Evolutionary conservation across 2,113 vertebrate species (phyloP).

Genomic region (Gallinago jamesoni): DNA sequence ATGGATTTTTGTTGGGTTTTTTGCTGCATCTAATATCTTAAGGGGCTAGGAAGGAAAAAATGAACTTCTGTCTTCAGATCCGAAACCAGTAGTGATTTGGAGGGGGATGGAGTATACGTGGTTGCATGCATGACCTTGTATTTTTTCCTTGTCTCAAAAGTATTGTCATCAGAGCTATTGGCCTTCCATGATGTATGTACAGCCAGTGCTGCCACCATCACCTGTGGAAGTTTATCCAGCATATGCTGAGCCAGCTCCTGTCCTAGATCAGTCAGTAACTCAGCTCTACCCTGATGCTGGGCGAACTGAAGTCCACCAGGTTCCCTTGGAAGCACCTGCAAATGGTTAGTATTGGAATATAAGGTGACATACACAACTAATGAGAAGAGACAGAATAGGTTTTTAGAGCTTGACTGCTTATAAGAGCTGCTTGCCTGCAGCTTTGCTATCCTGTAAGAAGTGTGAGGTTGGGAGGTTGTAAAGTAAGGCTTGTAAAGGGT

Average conservation of each 20-base stretch:
- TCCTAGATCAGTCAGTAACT: slow-evolving; percentile 68
- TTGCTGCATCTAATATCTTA: not conserved
- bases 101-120: not conserved
- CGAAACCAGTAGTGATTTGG: not conserved
- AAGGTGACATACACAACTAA: too few species aligned
- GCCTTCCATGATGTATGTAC: slow-evolving; percentile 80
- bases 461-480: accelerated
- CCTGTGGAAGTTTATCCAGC: slow-evolving; percentile 79
- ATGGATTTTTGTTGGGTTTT: not conserved
- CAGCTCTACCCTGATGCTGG: slow-evolving; percentile 78
- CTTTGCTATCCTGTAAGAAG: not conserved
- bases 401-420: not conserved
- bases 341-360: slow-evolving; percentile 69
- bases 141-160: slow-evolving; percentile 65
- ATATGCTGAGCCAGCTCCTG: slow-evolving; percentile 67
- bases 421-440: not conserved
- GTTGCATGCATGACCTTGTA: not conserved
- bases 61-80: not conserved
- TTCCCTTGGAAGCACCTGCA: slow-evolving; percentile 64
- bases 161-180: slow-evolving; percentile 90
- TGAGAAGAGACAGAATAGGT: not conserved
- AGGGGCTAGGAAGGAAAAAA: not conserved
- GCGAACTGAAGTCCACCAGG: slow-evolving; percentile 58
- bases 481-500: not conserved
- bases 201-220: slow-evolving; percentile 74